Evolutionary conservation across 2,113 vertebrate genomes (phyloP), one percentile per base, ranked within the genome.

Genomic region (Phylloscopus trochiloides): DNA sequence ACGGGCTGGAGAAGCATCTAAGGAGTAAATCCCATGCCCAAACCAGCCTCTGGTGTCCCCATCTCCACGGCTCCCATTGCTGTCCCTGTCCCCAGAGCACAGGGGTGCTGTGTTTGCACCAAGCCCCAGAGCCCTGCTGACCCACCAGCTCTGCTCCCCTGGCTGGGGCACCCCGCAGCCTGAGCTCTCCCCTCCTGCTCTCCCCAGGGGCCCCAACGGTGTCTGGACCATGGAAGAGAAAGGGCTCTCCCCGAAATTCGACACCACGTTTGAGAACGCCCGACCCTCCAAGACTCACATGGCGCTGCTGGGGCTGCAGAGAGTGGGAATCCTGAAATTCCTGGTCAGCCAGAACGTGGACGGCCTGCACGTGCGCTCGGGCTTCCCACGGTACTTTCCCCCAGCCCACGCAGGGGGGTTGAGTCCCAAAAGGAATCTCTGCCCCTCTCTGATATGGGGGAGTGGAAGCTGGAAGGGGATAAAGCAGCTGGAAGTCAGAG

Each of bases 281-380:
- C 95, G 92, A 32, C 99, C 99, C 72, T 99, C 99, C 38, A 91
- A 97, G 87, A 99, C 99, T 24, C 99, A 99, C 98, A 97, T 99
- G 99, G 99, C 99, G 0, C 98, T 99, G 45, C 96, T 99, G 90
- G 99, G 98, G 78, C 98, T 99, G 86, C 98, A 99, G 95, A 98
- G 98, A 9, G 98, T 98, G 1, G 99, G 99, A 6, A 97, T 98
- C 89, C 98, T 99, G 54, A 98, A 98, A 90, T 99, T 99, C 97
- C 97, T 99, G 77, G 98, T 99, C 98, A 99, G 99, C 98, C 99
- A 99, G 97, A 99, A 99, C 1, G 99, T 99, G 68, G 99, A 99
- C 0, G 99, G 99, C 17, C 98, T 99, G 31, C 99, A 99, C 21
- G 97, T 99, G 59, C 98, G 99, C 26, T 99, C 99, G 0, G 99